Evolutionary conservation across 2,888 invertebrate species (phyloP).

Genomic region (Tenodera sinensis): DNA sequence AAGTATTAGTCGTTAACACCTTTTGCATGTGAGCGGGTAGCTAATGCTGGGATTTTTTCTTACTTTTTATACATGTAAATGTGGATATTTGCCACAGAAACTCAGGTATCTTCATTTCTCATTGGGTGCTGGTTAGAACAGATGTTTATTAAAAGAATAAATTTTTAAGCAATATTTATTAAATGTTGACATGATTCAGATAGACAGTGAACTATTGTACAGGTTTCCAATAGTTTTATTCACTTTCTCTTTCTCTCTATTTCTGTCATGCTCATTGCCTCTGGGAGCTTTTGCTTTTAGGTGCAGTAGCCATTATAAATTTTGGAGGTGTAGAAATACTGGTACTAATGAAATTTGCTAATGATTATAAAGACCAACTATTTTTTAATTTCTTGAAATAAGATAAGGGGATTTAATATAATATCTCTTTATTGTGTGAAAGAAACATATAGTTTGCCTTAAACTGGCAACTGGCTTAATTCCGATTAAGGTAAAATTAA

Average conservation of each 20-base stretch:
- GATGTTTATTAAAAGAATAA: background rate
- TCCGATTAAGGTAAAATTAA: no score
- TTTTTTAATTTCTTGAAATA: background rate
- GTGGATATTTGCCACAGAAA: background rate
- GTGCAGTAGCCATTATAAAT: background rate
- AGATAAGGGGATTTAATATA: no score
- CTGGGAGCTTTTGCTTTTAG: background rate
- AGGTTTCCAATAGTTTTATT: background rate
- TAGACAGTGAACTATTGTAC: background rate
- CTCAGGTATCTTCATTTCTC: background rate
- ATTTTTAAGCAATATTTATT: background rate
- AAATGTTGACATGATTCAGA: background rate
- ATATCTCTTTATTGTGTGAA: no score
- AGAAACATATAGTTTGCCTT: no score
- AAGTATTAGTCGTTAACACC: conserved; percentile 48
- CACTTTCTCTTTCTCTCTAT: background rate
- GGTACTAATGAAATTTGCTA: background rate
- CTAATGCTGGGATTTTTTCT: background rate
- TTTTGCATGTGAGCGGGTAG: conserved; percentile 24
- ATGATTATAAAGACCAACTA: background rate
- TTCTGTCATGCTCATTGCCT: background rate
- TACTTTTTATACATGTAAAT: background rate
- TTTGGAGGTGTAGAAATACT: background rate
- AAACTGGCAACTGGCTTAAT: no score
- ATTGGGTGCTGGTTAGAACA: conserved; percentile 7